Percentiles rank a stretch among this genome's conserved stretches.
phyloP scores from a whole-genome alignment of 1,140 invertebrate genomes.

The Neodiprion virginianus region DNA sequence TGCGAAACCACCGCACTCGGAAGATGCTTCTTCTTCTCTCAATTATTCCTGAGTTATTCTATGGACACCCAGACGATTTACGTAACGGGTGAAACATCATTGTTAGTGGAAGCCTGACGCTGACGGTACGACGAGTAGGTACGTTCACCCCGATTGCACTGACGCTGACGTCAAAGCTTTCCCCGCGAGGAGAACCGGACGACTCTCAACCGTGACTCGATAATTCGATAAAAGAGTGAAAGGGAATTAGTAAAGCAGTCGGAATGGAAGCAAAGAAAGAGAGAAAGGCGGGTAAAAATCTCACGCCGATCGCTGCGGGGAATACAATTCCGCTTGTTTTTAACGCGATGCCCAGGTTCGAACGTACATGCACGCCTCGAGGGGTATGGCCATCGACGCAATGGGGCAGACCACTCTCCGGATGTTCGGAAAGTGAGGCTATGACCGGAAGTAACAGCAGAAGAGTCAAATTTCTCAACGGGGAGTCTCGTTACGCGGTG shows the following conservation, averaged over 20 bases:
- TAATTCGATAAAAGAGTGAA: too few species aligned
- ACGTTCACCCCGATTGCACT: conserved; percentile 5
- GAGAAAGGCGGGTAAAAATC: too few species aligned
- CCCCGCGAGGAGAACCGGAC: neutral
- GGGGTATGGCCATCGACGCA: neutral
- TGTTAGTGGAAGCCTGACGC: neutral
- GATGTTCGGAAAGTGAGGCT: neutral
- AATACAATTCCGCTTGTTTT: too few species aligned
- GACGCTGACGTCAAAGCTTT: neutral
- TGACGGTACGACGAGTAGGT: neutral
- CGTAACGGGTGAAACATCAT: conserved; percentile 7
- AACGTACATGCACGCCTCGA: too few species aligned
- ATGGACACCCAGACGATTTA: neutral
- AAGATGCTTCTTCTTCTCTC: too few species aligned
- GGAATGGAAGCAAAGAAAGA: too few species aligned
- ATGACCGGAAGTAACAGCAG: neutral
- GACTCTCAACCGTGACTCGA: conserved; percentile 1
- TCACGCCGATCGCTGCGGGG: too few species aligned
- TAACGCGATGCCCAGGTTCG: too few species aligned
- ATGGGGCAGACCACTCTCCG: neutral
- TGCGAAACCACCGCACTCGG: too few species aligned
- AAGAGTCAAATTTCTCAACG: neutral
- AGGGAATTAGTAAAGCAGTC: too few species aligned
- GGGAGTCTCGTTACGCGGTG: neutral
- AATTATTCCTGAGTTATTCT: too few species aligned